Percentiles rank a stretch among this genome's conserved stretches.
Conservation (phyloP, 2,113 vertebrate genomes). For the Corythoichthys haematopterus region DNA sequence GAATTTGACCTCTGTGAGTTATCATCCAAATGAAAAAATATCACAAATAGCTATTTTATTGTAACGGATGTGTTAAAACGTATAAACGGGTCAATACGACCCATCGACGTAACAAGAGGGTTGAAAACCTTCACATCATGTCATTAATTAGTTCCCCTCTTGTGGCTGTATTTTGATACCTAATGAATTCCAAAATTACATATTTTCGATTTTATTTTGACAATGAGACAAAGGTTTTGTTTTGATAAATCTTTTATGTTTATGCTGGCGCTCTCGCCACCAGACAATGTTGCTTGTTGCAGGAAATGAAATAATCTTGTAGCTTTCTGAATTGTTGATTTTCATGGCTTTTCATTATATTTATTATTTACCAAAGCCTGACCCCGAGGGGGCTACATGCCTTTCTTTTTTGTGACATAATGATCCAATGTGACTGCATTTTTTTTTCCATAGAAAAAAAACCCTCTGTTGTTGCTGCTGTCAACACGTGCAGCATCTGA, state of each 20-base stretch:
- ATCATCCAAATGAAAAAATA: too few relatives aligned
- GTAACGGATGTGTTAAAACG: too few relatives aligned
- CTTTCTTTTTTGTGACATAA: slow-evolving; percentile 5
- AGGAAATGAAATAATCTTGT: neutral
- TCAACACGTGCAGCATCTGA: slow-evolving; percentile 48
- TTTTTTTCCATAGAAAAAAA: slow-evolving; percentile 5
- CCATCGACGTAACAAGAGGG: too few relatives aligned
- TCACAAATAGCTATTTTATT: too few relatives aligned
- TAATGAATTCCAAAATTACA: neutral
- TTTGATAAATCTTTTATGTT: neutral
- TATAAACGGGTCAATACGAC: too few relatives aligned
- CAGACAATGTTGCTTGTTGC: neutral
- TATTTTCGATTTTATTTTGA: neutral
- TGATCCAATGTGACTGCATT: slow-evolving; percentile 13
- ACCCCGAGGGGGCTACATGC: neutral
- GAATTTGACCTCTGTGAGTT: too few relatives aligned
- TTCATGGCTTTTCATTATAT: neutral
- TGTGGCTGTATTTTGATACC: neutral
- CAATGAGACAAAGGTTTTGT: neutral
- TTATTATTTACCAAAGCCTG: neutral
- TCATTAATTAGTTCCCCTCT: neutral
- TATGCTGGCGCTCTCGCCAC: neutral
- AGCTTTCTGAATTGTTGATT: neutral
- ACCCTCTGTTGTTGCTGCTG: slow-evolving; percentile 54
- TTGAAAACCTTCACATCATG: neutral